Percentiles rank a stretch among this genome's conserved stretches.
phyloP scores from a whole-genome alignment of 2,888 invertebrate species.

The Hyppa rectilinea region DNA sequence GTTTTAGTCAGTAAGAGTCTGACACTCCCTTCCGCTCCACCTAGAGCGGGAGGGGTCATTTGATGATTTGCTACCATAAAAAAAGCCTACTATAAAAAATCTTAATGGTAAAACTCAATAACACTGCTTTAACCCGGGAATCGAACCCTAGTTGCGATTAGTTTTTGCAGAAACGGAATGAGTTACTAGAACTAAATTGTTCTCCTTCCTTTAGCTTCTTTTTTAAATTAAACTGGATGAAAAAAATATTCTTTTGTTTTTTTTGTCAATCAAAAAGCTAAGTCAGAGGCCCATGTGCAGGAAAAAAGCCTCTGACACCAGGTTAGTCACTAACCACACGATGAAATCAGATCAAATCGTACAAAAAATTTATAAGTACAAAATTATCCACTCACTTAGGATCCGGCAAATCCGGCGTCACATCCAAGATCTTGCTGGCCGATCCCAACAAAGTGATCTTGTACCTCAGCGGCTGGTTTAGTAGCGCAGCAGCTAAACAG shows the following conservation, averaged over 20 bases:
- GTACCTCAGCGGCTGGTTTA: constrained; percentile 96
- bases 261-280: too few species aligned
- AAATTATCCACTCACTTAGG: constrained; percentile 69
- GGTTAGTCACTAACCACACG: too few species aligned
- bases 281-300: too few species aligned
- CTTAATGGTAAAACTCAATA: not conserved
- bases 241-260: not conserved
- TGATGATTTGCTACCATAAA: too few species aligned
- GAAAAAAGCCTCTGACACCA: too few species aligned
- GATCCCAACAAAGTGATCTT: constrained; percentile 95
- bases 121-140: not conserved
- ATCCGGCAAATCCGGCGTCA: constrained; percentile 90
- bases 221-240: not conserved
- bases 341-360: not conserved
- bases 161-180: not conserved
- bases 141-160: not conserved
- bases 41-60: too few species aligned
- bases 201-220: not conserved
- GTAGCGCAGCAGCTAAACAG: constrained; percentile 94
- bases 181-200: not conserved
- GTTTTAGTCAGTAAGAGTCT: too few species aligned
- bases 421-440: constrained; percentile 94
- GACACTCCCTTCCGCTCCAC: too few species aligned
- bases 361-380: too few species aligned
- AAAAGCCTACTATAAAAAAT: too few species aligned